Conservation (phyloP, 2,797 vertebrate species). For the Euphonia xanthogaster region DNA sequence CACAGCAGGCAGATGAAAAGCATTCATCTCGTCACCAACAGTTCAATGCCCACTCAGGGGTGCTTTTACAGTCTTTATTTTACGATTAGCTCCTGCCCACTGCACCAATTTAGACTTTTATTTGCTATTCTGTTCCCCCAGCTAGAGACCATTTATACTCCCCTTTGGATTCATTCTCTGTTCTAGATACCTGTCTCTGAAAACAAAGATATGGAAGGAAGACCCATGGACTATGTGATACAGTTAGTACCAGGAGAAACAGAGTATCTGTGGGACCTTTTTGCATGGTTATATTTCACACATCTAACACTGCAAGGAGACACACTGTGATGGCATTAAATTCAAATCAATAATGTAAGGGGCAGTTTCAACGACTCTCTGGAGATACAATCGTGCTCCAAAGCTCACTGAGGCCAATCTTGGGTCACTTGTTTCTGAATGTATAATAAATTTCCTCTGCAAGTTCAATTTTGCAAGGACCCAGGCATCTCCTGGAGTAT, state of each 20-base stretch:
- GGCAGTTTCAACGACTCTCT: background rate
- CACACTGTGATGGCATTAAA: background rate
- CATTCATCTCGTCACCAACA: rapidly evolving
- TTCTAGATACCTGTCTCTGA: constrained; percentile 16
- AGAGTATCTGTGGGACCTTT: background rate
- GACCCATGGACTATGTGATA: background rate
- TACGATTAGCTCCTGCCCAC: background rate
- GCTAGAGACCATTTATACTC: background rate
- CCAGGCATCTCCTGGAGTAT: background rate
- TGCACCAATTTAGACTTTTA: background rate
- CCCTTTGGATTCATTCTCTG: constrained; percentile 19
- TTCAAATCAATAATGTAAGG: constrained; percentile 7
- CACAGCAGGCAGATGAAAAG: background rate
- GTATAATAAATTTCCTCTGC: background rate
- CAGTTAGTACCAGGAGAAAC: background rate
- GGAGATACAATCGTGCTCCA: background rate
- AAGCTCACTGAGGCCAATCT: constrained; percentile 13
- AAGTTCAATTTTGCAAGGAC: background rate
- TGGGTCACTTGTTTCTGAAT: constrained; percentile 30
- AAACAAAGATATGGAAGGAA: constrained; percentile 26
- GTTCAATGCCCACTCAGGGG: rapidly evolving
- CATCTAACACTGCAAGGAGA: background rate
- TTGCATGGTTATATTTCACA: background rate
- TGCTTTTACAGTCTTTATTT: background rate
- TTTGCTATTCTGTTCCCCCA: background rate